These are phyloP conservation scores for Cantharis nigra DNA, from an alignment of 2,888 invertebrate species.

Conservation along the genomic window DNA sequence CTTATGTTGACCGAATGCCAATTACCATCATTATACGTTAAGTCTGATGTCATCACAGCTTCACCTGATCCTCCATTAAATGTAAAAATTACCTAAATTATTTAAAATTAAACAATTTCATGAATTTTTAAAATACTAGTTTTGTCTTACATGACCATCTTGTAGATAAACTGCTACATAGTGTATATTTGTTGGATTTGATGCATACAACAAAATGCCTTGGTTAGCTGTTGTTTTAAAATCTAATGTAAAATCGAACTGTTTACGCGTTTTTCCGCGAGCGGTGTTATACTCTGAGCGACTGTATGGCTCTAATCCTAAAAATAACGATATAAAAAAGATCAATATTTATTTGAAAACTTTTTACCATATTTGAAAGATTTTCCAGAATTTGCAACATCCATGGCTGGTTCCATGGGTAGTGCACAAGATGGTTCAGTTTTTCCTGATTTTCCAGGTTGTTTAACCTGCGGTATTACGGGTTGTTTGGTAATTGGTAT, in stretches of 20 bases:
- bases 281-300: slow-evolving; percentile 71
- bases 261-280: slow-evolving; percentile 63
- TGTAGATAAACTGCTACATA: slow-evolving; percentile 77
- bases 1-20: slow-evolving; percentile 81
- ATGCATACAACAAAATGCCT: slow-evolving; percentile 84
- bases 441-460: slow-evolving; percentile 46
- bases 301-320: slow-evolving; percentile 70
- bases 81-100: slow-evolving; percentile 65
- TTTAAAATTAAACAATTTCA: background rate
- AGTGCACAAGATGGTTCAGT: slow-evolving; percentile 57
- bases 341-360: slow-evolving; percentile 9
- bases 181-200: slow-evolving; percentile 64
- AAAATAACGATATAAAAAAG: slow-evolving; percentile 17
- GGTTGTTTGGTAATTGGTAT: slow-evolving; percentile 41
- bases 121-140: background rate
- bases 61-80: slow-evolving; percentile 73
- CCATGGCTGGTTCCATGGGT: slow-evolving; percentile 59
- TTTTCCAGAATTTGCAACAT: slow-evolving; percentile 59
- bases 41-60: slow-evolving; percentile 60
- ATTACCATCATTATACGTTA: slow-evolving; percentile 69
- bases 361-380: slow-evolving; percentile 68
- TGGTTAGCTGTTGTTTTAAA: slow-evolving; percentile 77
- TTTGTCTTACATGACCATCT: slow-evolving; percentile 67
- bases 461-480: slow-evolving; percentile 38
- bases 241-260: slow-evolving; percentile 76